Evolutionary conservation across 2,888 invertebrate species (phyloP).

Genomic region (Laspeyria flexula): DNA sequence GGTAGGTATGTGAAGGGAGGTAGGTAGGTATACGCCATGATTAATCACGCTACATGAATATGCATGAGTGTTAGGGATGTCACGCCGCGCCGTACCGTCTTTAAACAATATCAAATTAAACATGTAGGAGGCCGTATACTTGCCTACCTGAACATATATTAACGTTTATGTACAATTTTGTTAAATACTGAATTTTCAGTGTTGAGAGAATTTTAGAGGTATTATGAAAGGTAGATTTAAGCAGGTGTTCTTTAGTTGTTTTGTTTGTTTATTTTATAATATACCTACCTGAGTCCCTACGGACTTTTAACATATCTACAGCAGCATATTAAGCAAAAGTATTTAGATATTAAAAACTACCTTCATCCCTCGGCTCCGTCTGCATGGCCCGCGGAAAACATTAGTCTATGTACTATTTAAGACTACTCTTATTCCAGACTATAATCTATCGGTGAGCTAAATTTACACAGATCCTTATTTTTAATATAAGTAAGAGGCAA

Average conservation of each 20-base stretch:
- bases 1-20: conserved; percentile 52
- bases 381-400: too few relatives aligned
- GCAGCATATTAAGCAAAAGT: too few relatives aligned
- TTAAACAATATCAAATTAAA: conserved; percentile 81
- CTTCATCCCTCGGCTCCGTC: too few relatives aligned
- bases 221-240: not conserved
- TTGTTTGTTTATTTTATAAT: not conserved
- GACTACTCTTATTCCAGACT: too few relatives aligned
- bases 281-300: not conserved
- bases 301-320: too few relatives aligned
- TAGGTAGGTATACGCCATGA: conserved; percentile 59
- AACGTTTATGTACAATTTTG: not conserved
- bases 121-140: conserved; percentile 56
- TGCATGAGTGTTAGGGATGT: conserved; percentile 78
- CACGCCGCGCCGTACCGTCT: conserved; percentile 67
- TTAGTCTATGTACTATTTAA: too few relatives aligned
- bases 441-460: too few relatives aligned
- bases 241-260: not conserved
- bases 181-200: conserved; percentile 1
- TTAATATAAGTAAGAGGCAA: too few relatives aligned
- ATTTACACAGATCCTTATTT: too few relatives aligned
- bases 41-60: conserved; percentile 83
- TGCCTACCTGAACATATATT: conserved; percentile 34
- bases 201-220: not conserved
- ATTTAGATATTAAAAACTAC: too few relatives aligned